These are phyloP conservation scores for Dichetophora obliterata DNA, from an alignment of 2,888 invertebrate species.

Conservation along the genomic window DNA sequence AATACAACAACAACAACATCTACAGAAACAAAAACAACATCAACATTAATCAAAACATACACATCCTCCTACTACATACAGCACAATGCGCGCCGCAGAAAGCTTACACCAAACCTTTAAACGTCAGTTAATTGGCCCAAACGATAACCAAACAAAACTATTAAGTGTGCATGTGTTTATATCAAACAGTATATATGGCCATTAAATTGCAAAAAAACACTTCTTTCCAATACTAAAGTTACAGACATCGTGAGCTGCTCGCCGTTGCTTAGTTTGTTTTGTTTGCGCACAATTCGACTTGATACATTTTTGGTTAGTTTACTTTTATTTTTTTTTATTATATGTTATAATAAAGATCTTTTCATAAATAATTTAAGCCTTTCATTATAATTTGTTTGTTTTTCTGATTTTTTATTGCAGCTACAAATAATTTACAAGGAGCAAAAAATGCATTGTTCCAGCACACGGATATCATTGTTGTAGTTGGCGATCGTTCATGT, in stretches of 20 bases:
- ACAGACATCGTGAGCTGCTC: background rate
- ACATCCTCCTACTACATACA: conserved; percentile 7
- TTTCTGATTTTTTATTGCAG: conserved; percentile 40
- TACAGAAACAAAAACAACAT: conserved; percentile 20
- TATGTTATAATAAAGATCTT: background rate
- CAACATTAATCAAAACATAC: conserved; percentile 9
- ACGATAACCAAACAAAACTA: background rate
- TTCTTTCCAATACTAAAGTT: background rate
- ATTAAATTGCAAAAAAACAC: background rate
- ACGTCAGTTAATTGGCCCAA: background rate
- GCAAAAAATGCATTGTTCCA: conserved; percentile 8
- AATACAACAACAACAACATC: conserved; percentile 13
- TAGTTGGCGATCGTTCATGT: background rate
- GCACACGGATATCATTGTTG: conserved; percentile 1
- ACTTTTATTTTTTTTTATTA: conserved; percentile 12
- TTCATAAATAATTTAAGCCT: background rate
- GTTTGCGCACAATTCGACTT: conserved; percentile 13
- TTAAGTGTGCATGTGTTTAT: background rate
- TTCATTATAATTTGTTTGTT: background rate
- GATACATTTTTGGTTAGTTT: conserved; percentile 31
- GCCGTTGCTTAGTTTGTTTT: background rate
- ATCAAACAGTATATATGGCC: background rate
- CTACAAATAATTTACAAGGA: conserved; percentile 41
- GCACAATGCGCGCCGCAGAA: background rate
- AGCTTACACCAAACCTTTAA: background rate